Conservation (phyloP, 1,140 invertebrate species). For the Neodiprion pinetum region DNA sequence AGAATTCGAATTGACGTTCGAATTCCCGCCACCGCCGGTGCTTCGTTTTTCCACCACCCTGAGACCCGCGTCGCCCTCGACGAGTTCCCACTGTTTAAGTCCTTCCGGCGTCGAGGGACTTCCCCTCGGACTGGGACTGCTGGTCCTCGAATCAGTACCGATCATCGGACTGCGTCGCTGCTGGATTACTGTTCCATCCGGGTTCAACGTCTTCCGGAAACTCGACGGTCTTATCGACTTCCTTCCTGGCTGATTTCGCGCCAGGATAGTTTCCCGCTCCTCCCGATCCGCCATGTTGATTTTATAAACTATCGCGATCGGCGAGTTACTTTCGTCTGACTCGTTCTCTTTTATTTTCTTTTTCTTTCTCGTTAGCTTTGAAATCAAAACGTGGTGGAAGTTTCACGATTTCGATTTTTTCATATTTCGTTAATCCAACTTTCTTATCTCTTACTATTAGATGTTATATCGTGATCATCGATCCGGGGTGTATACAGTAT, state of each 20-base stretch:
- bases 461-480: not conserved
- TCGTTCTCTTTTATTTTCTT: not conserved
- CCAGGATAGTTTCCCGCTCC: slow-evolving; percentile 14
- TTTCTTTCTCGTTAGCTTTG: not conserved
- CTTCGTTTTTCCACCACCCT: slow-evolving; percentile 39
- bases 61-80: slow-evolving; percentile 43
- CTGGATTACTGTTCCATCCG: slow-evolving; percentile 20
- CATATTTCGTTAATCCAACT: too few relatives aligned
- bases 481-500: not conserved
- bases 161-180: not conserved
- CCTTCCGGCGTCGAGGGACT: slow-evolving; percentile 28
- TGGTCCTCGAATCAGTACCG: not conserved
- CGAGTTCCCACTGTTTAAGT: slow-evolving; percentile 51
- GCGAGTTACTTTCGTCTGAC: too few relatives aligned
- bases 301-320: too few relatives aligned
- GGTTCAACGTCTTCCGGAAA: slow-evolving; percentile 4
- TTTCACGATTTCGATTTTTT: too few relatives aligned
- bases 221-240: slow-evolving; percentile 26
- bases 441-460: not conserved
- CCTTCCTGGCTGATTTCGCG: slow-evolving; percentile 22
- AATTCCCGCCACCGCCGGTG: not conserved
- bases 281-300: slow-evolving; percentile 22
- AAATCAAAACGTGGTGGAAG: too few relatives aligned
- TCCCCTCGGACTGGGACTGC: too few relatives aligned
- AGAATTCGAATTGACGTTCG: not conserved